These are phyloP conservation scores for Montipora sp. DNA, from an alignment of 64 coral and sea anemone species.

Conservation along the genomic window DNA sequence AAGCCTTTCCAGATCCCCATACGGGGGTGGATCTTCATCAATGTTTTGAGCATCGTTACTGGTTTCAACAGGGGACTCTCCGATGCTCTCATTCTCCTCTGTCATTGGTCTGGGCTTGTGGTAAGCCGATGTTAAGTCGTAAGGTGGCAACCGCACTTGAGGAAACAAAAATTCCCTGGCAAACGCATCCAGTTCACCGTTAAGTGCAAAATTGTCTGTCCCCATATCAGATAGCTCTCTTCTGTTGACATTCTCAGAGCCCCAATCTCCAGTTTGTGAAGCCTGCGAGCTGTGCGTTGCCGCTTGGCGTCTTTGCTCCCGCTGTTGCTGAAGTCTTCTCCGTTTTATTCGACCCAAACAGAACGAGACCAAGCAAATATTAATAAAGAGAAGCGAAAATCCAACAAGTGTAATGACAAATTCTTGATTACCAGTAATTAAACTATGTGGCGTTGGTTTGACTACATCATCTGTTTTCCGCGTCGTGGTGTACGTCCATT, in stretches of 20 bases:
- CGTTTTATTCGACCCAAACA: constrained; percentile 26
- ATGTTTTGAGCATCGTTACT: neutral
- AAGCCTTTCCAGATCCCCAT: neutral
- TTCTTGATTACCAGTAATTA: constrained; percentile 24
- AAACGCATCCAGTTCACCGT: constrained; percentile 30
- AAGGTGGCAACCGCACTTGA: constrained; percentile 20
- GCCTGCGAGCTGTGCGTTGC: constrained; percentile 21
- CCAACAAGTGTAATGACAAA: constrained; percentile 12
- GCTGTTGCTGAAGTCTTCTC: neutral
- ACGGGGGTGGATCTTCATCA: constrained; percentile 23
- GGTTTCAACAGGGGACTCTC: neutral
- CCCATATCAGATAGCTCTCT: neutral
- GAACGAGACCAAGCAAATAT: constrained; percentile 29
- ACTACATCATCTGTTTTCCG: neutral
- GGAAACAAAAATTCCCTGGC: neutral
- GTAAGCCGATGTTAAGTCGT: constrained; percentile 25
- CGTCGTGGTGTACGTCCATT: neutral
- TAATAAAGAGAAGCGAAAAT: constrained; percentile 38
- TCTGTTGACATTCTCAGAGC: neutral
- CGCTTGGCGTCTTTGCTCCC: neutral
- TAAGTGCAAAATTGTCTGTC: constrained; percentile 20
- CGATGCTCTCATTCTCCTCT: neutral
- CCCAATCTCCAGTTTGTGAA: constrained; percentile 32
- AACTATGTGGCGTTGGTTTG: neutral
- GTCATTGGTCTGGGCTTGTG: constrained; percentile 16